phyloP scores from a whole-genome alignment of 2,797 vertebrate genomes.

The Esox lucius region DNA sequence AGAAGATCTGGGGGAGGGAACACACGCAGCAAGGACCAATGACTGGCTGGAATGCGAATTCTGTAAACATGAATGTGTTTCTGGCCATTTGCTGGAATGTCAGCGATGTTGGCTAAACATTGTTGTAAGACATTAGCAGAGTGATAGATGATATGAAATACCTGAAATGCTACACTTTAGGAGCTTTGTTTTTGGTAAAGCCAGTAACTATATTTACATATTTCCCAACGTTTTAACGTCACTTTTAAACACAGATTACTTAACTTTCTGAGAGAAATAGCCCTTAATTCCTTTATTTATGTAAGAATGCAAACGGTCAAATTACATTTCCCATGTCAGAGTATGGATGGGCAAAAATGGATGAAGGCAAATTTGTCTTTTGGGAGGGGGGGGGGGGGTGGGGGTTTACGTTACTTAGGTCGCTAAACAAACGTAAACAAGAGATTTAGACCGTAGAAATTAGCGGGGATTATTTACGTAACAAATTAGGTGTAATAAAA shows the following conservation, averaged over 20 bases:
- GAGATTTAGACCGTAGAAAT: conserved; percentile 85
- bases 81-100: conserved; percentile 12
- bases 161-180: not conserved
- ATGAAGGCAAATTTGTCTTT: conserved; percentile 43
- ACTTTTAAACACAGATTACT: conserved; percentile 43
- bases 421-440: conserved; percentile 82
- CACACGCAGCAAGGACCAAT: conserved; percentile 46
- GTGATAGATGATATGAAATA: not conserved
- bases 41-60: conserved; percentile 5
- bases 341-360: conserved; percentile 44
- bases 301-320: conserved; percentile 54
- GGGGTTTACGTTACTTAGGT: conserved; percentile 59
- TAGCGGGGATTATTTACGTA: conserved; percentile 81
- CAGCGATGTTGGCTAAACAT: conserved; percentile 29
- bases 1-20: conserved; percentile 84
- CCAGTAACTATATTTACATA: not conserved
- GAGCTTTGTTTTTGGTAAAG: conserved; percentile 3
- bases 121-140: conserved; percentile 7
- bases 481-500: conserved; percentile 95
- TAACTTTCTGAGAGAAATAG: conserved; percentile 45
- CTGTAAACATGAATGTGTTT: not conserved
- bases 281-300: conserved; percentile 58
- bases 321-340: conserved; percentile 56
- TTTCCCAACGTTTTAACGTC: not conserved
- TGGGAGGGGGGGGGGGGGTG: no score